phyloP scores from a whole-genome alignment of 2,888 invertebrate genomes.

The Hypomecis punctinalis region DNA sequence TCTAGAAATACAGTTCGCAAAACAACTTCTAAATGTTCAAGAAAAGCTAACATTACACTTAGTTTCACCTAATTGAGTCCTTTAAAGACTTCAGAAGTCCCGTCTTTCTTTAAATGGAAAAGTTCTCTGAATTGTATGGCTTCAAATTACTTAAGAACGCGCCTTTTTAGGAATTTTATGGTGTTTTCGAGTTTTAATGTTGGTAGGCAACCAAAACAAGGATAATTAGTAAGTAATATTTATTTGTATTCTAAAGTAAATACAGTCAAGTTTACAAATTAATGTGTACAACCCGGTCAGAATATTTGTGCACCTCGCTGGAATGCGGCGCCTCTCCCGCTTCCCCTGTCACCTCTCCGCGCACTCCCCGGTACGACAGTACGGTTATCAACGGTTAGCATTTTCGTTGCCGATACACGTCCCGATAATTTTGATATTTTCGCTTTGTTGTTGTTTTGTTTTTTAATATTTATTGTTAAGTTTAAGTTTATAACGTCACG shows the following conservation, averaged over 20 bases:
- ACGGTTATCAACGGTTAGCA: no score
- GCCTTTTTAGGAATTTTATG: conserved; percentile 2
- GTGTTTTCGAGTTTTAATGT: neutral
- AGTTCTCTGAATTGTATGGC: neutral
- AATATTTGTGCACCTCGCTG: no score
- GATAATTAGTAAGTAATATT: neutral
- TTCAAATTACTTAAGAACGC: neutral
- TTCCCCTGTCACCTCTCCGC: no score
- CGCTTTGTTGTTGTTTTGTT: no score
- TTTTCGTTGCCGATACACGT: no score
- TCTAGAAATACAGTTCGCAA: neutral
- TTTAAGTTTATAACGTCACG: no score
- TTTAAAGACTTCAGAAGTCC: neutral
- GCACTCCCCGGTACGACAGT: no score
- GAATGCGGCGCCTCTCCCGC: no score
- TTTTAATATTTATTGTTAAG: no score
- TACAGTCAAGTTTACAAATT: no score
- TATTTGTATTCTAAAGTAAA: neutral
- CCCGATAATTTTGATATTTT: no score
- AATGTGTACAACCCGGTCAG: no score
- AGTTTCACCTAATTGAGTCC: neutral
- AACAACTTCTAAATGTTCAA: neutral
- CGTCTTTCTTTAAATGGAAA: conserved; percentile 6
- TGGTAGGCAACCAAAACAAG: neutral
- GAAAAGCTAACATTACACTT: neutral